Percentiles rank a stretch among this genome's conserved stretches.
Evolutionary conservation across 2,888 invertebrate genomes (phyloP).

Genomic region (Ochropacha duplaris): DNA sequence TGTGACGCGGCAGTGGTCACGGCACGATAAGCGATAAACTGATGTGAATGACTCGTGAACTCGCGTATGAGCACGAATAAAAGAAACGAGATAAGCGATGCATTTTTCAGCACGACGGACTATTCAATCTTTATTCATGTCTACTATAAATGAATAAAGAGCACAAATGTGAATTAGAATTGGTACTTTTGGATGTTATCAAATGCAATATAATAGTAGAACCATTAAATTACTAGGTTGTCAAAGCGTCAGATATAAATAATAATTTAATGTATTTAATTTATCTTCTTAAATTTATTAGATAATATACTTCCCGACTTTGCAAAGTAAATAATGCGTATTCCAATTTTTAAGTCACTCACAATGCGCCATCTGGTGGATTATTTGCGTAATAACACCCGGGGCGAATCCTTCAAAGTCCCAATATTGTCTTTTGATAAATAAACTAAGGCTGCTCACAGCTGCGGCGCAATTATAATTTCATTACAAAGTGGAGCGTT

Average conservation of each 20-base stretch:
- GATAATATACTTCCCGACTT: background rate
- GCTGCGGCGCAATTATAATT: conserved; percentile 50
- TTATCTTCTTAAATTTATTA: background rate
- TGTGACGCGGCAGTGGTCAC: conserved; percentile 49
- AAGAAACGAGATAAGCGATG: background rate
- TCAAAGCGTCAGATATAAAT: background rate
- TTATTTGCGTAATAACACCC: conserved; percentile 30
- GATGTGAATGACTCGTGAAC: conserved; percentile 14
- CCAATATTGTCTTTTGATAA: conserved; percentile 60
- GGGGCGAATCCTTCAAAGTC: conserved; percentile 33
- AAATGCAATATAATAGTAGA: no score
- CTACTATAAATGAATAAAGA: no score
- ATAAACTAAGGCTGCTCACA: conserved; percentile 44
- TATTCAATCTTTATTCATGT: background rate
- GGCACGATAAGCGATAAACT: conserved; percentile 48
- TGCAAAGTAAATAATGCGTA: background rate
- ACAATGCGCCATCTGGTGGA: conserved; percentile 20
- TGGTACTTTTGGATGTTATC: no score
- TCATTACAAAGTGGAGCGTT: conserved; percentile 43
- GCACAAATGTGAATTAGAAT: no score
- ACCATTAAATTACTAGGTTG: no score
- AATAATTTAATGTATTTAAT: no score
- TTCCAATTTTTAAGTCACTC: background rate
- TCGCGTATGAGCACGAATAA: background rate
- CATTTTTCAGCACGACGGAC: background rate